Evolutionary conservation across 1,140 invertebrate genomes (phyloP), one percentile per base, ranked within the genome.

Genomic region (Oedothorax gibbosus): DNA sequence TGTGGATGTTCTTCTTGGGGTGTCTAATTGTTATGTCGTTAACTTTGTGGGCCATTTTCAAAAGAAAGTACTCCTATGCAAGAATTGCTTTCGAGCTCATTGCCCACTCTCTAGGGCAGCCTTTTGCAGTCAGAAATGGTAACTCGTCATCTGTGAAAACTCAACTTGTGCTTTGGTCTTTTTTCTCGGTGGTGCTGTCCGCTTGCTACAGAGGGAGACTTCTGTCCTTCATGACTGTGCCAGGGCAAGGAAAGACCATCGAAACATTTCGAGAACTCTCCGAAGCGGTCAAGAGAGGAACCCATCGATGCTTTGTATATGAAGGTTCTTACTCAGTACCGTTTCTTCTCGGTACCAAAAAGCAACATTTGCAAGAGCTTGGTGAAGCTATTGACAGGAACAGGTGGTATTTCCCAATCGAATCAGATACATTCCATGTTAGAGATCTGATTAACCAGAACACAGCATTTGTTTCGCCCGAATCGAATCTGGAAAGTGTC

Each of bases 381-480:
- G 75, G 75, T 18, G n/a, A 77, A 7, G 14, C 53, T 7, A 77
- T 77, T 51, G n/a, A 21, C n/a, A 64, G 65, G 2, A 77, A 77
- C 15, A n/a, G 50, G 11, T 77, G 75, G 75, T 35, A 35, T 5
- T 35, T 35, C 35, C 35, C 35, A 35, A 35, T 35, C 5, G 35
- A 35, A 5, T 5, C 35, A 2, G 35, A 5, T 35, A 35, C 35
- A 35, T 35, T 35, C 1, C 1, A 35, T 35, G 35, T 5, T 35
- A 35, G 35, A 35, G 5, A 35, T 5, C 35, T 35, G 5, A 35
- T 35, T 35, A 5, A 35, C 35, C 35, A 35, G 35, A 35, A 35
- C 35, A 35, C 35, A 35, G 35, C 35, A 1, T 35, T 35, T 1
- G 5, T 35, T 35, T 2, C 35, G 35, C 2, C 5, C 35, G 2